A percentile compares a stretch with the other conserved stretches of the same genome.
Conservation (phyloP, 2,888 invertebrate species). For the Ellobium chinense region DNA sequence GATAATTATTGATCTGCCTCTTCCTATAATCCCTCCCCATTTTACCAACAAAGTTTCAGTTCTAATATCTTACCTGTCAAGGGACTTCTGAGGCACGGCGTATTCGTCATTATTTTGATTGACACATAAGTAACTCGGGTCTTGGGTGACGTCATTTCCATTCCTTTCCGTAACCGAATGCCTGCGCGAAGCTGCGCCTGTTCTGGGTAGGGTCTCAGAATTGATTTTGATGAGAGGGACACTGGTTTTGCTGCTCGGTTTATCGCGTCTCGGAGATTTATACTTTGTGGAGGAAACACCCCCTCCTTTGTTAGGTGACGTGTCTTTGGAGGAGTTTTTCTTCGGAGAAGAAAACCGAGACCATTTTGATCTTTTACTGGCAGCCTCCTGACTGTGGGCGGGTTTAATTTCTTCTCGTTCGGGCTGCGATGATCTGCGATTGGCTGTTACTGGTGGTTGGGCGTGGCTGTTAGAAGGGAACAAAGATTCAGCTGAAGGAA, state of each 20-base stretch:
- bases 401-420: neutral
- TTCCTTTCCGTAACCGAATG: neutral
- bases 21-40: too few relatives aligned
- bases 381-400: neutral
- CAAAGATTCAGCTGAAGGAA: neutral
- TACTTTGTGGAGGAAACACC: neutral
- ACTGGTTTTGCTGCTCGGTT: neutral
- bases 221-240: slow-evolving; percentile 33
- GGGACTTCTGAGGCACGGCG: neutral
- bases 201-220: neutral
- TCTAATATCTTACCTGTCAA: neutral
- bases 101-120: neutral
- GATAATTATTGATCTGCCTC: too few relatives aligned
- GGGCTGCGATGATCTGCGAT: too few relatives aligned
- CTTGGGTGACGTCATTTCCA: neutral
- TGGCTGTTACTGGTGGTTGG: neutral
- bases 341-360: neutral
- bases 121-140: neutral
- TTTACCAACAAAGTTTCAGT: too few relatives aligned
- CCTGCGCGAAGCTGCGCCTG: neutral
- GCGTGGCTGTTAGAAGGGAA: neutral
- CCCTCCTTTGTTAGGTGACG: neutral
- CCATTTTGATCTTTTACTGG: neutral
- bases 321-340: neutral
- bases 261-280: slow-evolving; percentile 12